A percentile compares a stretch with the other conserved stretches of the same genome.
Conservation (phyloP, 2,797 vertebrate species). For the Allobates femoralis region DNA sequence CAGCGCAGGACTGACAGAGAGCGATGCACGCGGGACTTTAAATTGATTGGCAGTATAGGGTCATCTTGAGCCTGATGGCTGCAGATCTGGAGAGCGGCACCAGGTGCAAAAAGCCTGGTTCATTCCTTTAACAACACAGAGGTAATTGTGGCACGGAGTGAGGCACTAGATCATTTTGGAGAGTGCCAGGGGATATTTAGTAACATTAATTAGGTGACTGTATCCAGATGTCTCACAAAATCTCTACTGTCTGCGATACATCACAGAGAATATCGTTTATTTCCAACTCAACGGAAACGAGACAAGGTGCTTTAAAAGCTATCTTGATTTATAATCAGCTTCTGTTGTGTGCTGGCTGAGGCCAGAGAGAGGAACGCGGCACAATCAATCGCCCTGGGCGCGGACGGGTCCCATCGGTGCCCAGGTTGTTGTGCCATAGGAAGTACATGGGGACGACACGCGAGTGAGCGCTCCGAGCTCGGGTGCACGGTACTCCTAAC, state of each 20-base stretch:
- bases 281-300: slow-evolving; percentile 51
- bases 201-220: slow-evolving; percentile 54
- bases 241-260: slow-evolving; percentile 46
- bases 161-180: slow-evolving; percentile 32
- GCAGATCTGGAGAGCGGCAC: slow-evolving; percentile 22
- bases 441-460: slow-evolving; percentile 5
- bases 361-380: not conserved
- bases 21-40: not conserved
- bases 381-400: slow-evolving; percentile 9
- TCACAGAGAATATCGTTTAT: slow-evolving; percentile 14
- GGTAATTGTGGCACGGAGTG: not conserved
- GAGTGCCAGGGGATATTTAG: slow-evolving; percentile 33
- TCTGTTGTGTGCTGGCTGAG: slow-evolving; percentile 28
- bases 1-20: slow-evolving; percentile 34
- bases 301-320: slow-evolving; percentile 39
- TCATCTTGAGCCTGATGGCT: not conserved
- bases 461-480: too few species aligned
- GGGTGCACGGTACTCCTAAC: slow-evolving; percentile 7
- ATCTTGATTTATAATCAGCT: slow-evolving; percentile 50
- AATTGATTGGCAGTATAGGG: slow-evolving; percentile 10
- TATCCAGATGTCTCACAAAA: slow-evolving; percentile 47
- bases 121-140: slow-evolving; percentile 37
- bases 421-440: slow-evolving; percentile 15
- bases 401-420: not conserved
- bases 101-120: slow-evolving; percentile 18